These are phyloP conservation scores for Elmis aenea DNA, from an alignment of 2,888 invertebrate species.

Conservation along the genomic window DNA sequence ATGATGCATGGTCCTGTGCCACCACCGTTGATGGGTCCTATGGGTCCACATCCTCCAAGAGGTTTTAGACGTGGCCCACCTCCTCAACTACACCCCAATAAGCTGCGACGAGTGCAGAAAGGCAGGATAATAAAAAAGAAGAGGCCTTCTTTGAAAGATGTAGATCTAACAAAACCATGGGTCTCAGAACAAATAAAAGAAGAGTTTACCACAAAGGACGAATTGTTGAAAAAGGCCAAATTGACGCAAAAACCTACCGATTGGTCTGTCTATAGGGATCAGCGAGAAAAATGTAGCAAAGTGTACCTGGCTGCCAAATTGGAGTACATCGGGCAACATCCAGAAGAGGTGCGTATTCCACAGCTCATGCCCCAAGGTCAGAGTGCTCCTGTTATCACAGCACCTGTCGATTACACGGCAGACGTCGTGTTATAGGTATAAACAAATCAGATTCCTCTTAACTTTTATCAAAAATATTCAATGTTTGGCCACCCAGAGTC, in stretches of 20 bases:
- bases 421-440: constrained; percentile 47
- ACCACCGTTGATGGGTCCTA: constrained; percentile 7
- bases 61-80: constrained; percentile 26
- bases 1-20: constrained; percentile 14
- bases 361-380: constrained; percentile 46
- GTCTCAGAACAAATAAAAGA: constrained; percentile 52
- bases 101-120: constrained; percentile 33
- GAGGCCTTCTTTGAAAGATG: constrained; percentile 28
- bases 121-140: constrained; percentile 37
- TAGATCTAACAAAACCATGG: constrained; percentile 54
- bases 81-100: constrained; percentile 14
- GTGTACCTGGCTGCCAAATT: constrained; percentile 53
- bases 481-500: too few relatives aligned
- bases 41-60: constrained; percentile 10
- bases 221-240: constrained; percentile 49
- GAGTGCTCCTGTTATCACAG: constrained; percentile 42
- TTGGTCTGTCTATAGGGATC: constrained; percentile 54
- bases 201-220: constrained; percentile 52
- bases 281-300: constrained; percentile 54
- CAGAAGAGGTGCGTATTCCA: constrained; percentile 50
- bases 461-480: constrained; percentile 8
- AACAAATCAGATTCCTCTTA: constrained; percentile 27
- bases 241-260: constrained; percentile 50
- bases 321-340: constrained; percentile 51
- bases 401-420: constrained; percentile 47